phyloP scores from a whole-genome alignment of 2,113 vertebrate genomes.

The Xiphophorus maculatus region DNA sequence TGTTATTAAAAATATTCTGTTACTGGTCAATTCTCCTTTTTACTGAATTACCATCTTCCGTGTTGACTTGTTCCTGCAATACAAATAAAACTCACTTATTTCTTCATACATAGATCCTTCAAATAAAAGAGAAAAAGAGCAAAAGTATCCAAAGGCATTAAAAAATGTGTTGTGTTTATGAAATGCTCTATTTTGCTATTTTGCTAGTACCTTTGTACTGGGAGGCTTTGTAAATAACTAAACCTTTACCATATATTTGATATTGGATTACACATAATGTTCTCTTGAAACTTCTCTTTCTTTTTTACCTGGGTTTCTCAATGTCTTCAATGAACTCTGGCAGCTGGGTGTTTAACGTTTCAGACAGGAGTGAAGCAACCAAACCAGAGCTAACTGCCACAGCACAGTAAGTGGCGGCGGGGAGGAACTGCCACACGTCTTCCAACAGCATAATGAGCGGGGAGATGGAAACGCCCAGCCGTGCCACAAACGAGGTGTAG shows the following conservation, averaged over 20 bases:
- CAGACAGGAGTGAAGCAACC: constrained; percentile 79
- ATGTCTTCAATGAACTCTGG: constrained; percentile 86
- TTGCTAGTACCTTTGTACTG: not conserved
- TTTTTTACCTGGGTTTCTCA: constrained; percentile 78
- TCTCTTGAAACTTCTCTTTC: not conserved
- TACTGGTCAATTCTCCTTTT: not conserved
- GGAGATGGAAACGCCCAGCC: constrained; percentile 83
- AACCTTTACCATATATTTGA: constrained; percentile 24
- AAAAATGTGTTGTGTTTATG: not conserved
- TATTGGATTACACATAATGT: constrained; percentile 20
- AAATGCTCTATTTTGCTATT: no score
- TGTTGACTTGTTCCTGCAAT: constrained; percentile 39
- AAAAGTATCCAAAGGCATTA: not conserved
- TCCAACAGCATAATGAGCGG: constrained; percentile 84
- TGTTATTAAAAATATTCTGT: not conserved
- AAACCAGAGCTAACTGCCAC: constrained; percentile 77
- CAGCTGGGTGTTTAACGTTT: constrained; percentile 78
- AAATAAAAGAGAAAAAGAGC: not conserved
- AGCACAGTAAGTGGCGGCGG: constrained; percentile 73
- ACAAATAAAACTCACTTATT: constrained; percentile 19
- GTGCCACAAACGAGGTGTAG: constrained; percentile 79
- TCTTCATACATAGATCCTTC: not conserved
- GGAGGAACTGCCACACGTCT: constrained; percentile 80
- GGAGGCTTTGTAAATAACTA: not conserved
- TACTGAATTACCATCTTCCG: constrained; percentile 19